Percentiles rank a stretch among this genome's conserved stretches.
These are phyloP conservation scores for Hemicordylus capensis DNA, from an alignment of 2,113 vertebrate genomes.

Conservation along the genomic window DNA sequence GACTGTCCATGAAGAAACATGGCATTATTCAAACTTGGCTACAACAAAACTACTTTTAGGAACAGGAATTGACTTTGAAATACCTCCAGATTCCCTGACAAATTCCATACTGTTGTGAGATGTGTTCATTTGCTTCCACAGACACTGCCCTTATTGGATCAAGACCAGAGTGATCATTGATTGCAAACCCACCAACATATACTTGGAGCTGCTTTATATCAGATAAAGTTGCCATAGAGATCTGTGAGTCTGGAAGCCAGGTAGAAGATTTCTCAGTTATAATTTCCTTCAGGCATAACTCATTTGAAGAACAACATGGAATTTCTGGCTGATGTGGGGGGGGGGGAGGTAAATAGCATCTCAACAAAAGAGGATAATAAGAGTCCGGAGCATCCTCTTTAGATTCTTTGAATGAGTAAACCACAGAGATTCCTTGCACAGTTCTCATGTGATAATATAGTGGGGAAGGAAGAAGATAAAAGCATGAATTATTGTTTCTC, in stretches of 20 bases:
- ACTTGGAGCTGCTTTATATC: neutral
- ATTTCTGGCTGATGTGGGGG: neutral
- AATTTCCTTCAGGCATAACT: neutral
- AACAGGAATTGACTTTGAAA: neutral
- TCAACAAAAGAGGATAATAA: neutral
- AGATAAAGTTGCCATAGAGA: neutral
- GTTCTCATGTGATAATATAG: neutral
- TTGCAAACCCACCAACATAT: neutral
- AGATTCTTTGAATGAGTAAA: neutral
- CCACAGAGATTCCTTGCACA: neutral
- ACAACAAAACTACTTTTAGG: fast-evolving
- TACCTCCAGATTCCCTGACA: neutral
- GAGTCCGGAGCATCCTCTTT: neutral
- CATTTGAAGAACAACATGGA: too few relatives aligned
- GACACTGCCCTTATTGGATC: neutral
- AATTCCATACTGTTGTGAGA: neutral
- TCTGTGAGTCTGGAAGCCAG: neutral
- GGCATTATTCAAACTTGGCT: neutral
- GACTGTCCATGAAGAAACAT: fast-evolving
- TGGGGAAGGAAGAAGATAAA: neutral
- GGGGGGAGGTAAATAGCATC: too few relatives aligned
- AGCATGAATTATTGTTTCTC: neutral
- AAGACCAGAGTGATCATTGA: neutral
- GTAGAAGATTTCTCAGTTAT: neutral
- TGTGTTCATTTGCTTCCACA: neutral